Evolutionary conservation across 2,797 vertebrate species (phyloP), one percentile per base, ranked within the genome.

Genomic region (Chloroceryle amazona): DNA sequence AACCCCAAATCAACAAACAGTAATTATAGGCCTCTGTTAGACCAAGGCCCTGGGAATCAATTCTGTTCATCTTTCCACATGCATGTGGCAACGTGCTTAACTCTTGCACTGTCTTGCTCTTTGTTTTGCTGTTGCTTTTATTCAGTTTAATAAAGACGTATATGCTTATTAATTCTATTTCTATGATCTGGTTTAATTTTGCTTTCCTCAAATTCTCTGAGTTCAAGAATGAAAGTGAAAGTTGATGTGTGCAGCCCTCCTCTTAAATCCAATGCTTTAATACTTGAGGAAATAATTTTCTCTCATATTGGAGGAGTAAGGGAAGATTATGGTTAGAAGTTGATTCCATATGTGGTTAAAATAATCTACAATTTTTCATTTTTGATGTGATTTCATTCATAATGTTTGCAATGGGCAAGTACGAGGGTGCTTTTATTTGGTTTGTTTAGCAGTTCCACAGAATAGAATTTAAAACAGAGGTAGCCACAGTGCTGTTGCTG

Each of bases 251-350:
- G 86, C 58, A 81, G 23, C 42, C 11, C 46, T 86, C 68, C 87
- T 80, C 26, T 91, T 92, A 94, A 81, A 0, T 1, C 25, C 95
- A 70, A 70, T 93, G 54, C 61, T 78, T 93, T 90, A 92, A 83
- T 94, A 39, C 29, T 54, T 22, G 33, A 86, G 87, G 85, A 96
- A 90, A 57, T 91, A 81, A 55, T 90, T 94, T 82, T 12, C 61
- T 79, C 14, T 90, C 23, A 9, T 90, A 41, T 81, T 95, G 85
- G 80, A 91, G 62, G 33, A 76, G 28, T 67, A 78, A 81, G 68
- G 89, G 75, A 86, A 76, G 87, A 95, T 97, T 95, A 95, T 96
- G 93, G 94, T 96, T 95, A 84, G 91, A 79, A 63, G 73, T 84
- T 81, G 70, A 62, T 93, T 90, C 95, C 72, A 25, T 75, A 60